A percentile compares a stretch with the other conserved stretches of the same genome.
phyloP scores from a whole-genome alignment of 2,113 vertebrate species.

The Xiphophorus couchianus region DNA sequence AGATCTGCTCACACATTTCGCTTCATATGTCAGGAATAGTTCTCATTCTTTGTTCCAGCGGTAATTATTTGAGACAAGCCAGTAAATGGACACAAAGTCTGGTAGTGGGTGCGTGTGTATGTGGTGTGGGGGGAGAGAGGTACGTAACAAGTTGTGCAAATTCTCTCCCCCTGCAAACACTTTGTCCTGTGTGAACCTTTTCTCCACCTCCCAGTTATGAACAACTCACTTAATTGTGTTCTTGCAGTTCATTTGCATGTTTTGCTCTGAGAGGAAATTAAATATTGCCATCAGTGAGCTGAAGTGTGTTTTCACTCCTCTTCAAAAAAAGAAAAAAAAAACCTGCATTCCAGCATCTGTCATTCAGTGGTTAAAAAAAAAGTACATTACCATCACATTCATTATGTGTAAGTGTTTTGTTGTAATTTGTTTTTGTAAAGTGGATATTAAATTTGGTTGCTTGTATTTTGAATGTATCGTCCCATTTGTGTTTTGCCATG shows the following conservation, averaged over 20 bases:
- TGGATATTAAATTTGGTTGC: slow-evolving; percentile 58
- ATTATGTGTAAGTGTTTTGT: slow-evolving; percentile 75
- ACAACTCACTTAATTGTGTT: slow-evolving; percentile 70
- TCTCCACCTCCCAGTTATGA: slow-evolving; percentile 54
- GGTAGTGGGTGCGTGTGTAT: not conserved
- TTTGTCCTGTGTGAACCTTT: slow-evolving; percentile 59
- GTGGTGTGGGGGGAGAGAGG: too few relatives aligned
- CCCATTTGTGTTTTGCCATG: slow-evolving; percentile 19
- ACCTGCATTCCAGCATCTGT: slow-evolving; percentile 64
- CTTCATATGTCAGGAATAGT: slow-evolving; percentile 21
- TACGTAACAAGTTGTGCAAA: slow-evolving; percentile 64
- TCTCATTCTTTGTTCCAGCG: slow-evolving; percentile 25
- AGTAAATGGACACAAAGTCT: slow-evolving; percentile 60
- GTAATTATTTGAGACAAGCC: slow-evolving; percentile 47
- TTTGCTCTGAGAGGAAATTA: slow-evolving; percentile 78
- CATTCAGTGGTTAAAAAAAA: slow-evolving; percentile 47
- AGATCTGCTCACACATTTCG: slow-evolving; percentile 29
- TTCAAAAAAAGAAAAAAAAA: slow-evolving; percentile 71
- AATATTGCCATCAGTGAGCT: slow-evolving; percentile 71
- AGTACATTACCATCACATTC: slow-evolving; percentile 67
- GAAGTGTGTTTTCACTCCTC: slow-evolving; percentile 80
- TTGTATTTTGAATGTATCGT: slow-evolving; percentile 42
- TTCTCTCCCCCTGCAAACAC: slow-evolving; percentile 54
- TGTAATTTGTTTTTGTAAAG: slow-evolving; percentile 72
- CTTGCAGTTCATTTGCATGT: slow-evolving; percentile 77